Evolutionary conservation across 2,113 vertebrate genomes (phyloP).

Genomic region (Sterna hirundo): DNA sequence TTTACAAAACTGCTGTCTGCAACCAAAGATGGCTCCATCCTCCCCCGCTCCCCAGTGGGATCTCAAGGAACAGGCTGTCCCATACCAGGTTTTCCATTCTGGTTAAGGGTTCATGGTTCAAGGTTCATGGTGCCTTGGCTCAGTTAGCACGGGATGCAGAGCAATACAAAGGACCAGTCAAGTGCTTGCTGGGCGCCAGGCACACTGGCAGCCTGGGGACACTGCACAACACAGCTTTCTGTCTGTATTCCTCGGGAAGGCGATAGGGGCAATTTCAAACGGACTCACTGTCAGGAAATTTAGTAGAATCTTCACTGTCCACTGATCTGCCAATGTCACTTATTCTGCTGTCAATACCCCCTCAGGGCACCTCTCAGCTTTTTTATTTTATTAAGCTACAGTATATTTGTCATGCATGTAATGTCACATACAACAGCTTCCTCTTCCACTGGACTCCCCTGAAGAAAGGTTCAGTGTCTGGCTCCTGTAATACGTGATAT

Average conservation of each 20-base stretch:
- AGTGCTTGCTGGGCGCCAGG: neutral
- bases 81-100: neutral
- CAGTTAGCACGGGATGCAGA: neutral
- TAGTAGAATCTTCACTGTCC: neutral
- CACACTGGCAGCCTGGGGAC: neutral
- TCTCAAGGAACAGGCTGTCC: neutral
- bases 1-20: neutral
- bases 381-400: neutral
- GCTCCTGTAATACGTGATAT: neutral
- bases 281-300: neutral
- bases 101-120: neutral
- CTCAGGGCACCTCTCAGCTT: neutral
- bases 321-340: neutral
- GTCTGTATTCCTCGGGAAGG: neutral
- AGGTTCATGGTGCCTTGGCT: neutral
- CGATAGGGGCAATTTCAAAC: neutral
- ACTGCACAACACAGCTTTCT: neutral
- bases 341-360: neutral
- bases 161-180: neutral
- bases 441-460: neutral
- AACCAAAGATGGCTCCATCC: neutral
- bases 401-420: neutral
- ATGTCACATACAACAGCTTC: neutral
- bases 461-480: neutral
- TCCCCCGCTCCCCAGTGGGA: neutral